A percentile compares a stretch with the other conserved stretches of the same genome.
Evolutionary conservation across 1,140 invertebrate genomes (phyloP).

Genomic region (Lepidurus packardi): DNA sequence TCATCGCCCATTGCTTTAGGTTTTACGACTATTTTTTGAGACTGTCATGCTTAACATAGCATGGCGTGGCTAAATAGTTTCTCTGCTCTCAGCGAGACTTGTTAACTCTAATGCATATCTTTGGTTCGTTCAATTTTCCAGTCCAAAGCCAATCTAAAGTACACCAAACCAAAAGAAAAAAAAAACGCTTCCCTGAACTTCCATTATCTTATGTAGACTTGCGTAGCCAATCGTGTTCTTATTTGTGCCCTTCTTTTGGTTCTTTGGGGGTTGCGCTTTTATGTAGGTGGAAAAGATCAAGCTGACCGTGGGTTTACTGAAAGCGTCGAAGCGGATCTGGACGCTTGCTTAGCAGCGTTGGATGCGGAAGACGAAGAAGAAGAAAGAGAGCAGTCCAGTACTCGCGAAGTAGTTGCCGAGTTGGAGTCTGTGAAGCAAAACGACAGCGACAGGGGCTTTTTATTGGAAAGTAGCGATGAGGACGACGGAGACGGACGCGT

Average conservation of each 20-base stretch:
- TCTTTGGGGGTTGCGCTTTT: neutral
- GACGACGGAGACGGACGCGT: neutral
- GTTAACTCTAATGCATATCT: neutral
- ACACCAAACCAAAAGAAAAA: too few relatives aligned
- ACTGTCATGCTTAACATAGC: conserved; percentile 19
- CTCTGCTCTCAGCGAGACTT: neutral
- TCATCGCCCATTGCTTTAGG: conserved; percentile 5
- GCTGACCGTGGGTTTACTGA: neutral
- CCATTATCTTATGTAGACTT: neutral
- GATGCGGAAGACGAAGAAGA: neutral
- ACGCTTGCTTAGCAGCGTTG: neutral
- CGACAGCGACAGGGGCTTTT: neutral
- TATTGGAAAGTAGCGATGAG: neutral
- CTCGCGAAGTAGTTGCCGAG: neutral
- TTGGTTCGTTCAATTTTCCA: neutral
- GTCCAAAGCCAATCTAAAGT: neutral
- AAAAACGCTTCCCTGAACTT: neutral
- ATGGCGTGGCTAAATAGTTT: conserved; percentile 4
- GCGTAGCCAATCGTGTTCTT: neutral
- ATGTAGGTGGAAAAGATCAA: neutral
- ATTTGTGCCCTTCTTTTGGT: neutral
- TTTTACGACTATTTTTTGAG: neutral
- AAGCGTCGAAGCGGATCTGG: neutral
- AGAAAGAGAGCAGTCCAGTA: neutral
- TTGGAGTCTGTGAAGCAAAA: neutral